phyloP scores from a whole-genome alignment of 1,140 invertebrate genomes.

The Vollenhovia emeryi region DNA sequence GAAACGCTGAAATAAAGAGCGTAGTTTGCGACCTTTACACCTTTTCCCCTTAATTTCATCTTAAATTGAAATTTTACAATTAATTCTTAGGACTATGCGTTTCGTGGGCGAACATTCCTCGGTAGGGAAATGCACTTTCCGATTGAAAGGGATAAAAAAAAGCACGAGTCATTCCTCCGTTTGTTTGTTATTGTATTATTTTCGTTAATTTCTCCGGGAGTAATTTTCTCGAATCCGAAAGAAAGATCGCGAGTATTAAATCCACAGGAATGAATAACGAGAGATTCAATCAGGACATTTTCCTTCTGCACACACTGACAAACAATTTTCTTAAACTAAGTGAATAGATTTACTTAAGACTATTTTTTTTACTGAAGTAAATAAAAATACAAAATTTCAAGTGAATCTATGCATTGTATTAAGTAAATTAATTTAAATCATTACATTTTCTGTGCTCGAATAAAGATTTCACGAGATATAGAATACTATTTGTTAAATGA shows the following conservation, averaged over 20 bases:
- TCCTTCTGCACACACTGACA: neutral
- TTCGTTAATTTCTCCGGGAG: neutral
- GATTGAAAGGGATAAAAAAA: neutral
- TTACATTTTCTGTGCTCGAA: too few relatives aligned
- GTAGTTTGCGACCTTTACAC: neutral
- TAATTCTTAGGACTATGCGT: neutral
- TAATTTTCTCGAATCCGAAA: neutral
- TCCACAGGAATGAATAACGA: neutral
- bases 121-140: neutral
- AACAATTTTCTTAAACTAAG: too few relatives aligned
- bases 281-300: neutral
- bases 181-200: neutral
- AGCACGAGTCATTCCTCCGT: neutral
- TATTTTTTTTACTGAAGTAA: too few relatives aligned
- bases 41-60: neutral
- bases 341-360: too few relatives aligned
- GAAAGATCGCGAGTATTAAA: neutral
- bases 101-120: neutral
- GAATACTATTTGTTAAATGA: too few relatives aligned
- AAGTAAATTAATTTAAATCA: too few relatives aligned
- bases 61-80: neutral
- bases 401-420: too few relatives aligned
- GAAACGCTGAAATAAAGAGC: neutral
- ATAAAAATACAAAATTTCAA: too few relatives aligned
- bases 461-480: too few relatives aligned